A percentile compares a stretch with the other conserved stretches of the same genome.
Conservation (phyloP, 1,140 invertebrate genomes). For the Sarcophaga peregrina region DNA sequence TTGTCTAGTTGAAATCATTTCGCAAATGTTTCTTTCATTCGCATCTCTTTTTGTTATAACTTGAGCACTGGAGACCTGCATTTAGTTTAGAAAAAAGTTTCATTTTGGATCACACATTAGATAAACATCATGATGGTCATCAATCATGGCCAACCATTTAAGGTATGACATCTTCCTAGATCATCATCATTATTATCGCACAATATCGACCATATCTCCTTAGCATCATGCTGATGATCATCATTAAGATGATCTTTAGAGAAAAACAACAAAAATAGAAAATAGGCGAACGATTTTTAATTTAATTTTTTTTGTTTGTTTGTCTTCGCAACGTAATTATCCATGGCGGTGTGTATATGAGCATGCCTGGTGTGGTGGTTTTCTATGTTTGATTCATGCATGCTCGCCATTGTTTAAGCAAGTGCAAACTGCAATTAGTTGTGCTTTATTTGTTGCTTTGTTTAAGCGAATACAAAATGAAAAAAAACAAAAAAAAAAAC, state of each 20-base stretch:
- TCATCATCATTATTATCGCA: not conserved
- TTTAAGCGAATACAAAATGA: not conserved
- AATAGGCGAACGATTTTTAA: not conserved
- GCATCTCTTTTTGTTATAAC: not conserved
- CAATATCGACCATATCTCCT: not conserved
- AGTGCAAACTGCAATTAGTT: slow-evolving; percentile 38
- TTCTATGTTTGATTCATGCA: not conserved
- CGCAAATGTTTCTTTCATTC: not conserved
- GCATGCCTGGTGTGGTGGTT: not conserved
- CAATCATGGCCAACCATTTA: slow-evolving; percentile 25
- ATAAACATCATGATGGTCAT: slow-evolving; percentile 36
- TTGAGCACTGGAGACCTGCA: slow-evolving; percentile 14
- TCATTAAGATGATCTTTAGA: slow-evolving; percentile 24
- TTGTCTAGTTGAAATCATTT: slow-evolving; percentile 25
- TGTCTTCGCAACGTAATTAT: not conserved
- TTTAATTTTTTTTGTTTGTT: not conserved
- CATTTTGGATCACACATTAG: slow-evolving; percentile 35
- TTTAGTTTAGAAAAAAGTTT: slow-evolving; percentile 18
- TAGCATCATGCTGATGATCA: not conserved
- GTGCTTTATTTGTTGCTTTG: slow-evolving; percentile 29
- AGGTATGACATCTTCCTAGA: slow-evolving; percentile 37
- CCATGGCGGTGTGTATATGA: not conserved
- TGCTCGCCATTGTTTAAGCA: slow-evolving; percentile 16
- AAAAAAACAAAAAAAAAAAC: not conserved
- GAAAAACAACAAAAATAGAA: not conserved